phyloP scores from a whole-genome alignment of 2,888 invertebrate species.

The Ommatoiulus sabulosus region DNA sequence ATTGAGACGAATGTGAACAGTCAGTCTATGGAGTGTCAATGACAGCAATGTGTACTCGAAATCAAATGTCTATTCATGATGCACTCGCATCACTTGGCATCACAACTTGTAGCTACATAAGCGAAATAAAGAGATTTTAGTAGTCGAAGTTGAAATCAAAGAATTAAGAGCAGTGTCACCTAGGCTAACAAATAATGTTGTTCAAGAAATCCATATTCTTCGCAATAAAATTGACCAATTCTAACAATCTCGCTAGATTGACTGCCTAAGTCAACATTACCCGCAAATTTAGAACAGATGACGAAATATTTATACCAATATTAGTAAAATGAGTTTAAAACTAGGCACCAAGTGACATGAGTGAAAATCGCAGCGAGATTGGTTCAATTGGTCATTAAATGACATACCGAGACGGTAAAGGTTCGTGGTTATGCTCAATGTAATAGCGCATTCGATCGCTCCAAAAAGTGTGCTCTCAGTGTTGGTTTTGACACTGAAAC shows the following conservation, averaged over 20 bases:
- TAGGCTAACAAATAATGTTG: too few relatives aligned
- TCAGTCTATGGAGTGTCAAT: neutral
- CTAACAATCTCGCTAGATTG: neutral
- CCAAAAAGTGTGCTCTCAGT: too few relatives aligned
- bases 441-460: too few relatives aligned
- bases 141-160: neutral
- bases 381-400: neutral
- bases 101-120: constrained; percentile 25
- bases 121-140: neutral
- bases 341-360: too few relatives aligned
- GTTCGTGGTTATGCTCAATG: neutral
- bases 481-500: too few relatives aligned
- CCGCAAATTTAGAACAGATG: neutral
- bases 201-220: neutral
- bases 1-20: neutral
- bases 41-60: neutral
- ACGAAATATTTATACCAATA: too few relatives aligned
- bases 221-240: neutral
- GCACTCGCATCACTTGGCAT: neutral
- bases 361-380: neutral
- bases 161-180: neutral
- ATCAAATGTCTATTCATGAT: neutral
- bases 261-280: neutral
- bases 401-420: neutral
- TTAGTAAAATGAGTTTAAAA: neutral